phyloP scores from a whole-genome alignment of 2,113 vertebrate species.

The Melanotaenia duboulayi region DNA sequence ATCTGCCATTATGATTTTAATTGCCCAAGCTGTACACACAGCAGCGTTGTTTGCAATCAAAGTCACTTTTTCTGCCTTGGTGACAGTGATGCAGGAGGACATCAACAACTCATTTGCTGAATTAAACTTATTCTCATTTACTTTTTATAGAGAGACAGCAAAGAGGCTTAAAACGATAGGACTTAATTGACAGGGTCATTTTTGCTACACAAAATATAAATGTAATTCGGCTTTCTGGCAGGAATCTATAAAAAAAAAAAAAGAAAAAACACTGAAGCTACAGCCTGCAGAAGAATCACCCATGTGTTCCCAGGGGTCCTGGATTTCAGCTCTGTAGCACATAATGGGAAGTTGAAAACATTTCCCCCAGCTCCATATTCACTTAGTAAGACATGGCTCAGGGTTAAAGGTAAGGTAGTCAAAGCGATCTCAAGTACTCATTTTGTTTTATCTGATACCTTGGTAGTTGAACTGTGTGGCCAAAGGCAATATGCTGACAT shows the following conservation, averaged over 20 bases:
- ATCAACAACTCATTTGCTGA: constrained; percentile 15
- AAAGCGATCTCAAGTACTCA: background rate
- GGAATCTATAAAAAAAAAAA: too few relatives aligned
- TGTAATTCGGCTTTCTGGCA: too few relatives aligned
- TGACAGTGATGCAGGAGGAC: constrained; percentile 33
- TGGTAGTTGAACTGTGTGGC: background rate
- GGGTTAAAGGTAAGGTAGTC: background rate
- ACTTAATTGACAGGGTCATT: background rate
- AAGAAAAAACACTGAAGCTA: background rate
- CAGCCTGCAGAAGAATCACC: background rate
- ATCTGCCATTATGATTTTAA: constrained; percentile 75
- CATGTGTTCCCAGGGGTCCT: too few relatives aligned
- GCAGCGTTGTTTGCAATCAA: constrained; percentile 56
- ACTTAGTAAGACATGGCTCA: background rate
- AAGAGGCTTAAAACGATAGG: background rate
- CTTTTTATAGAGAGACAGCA: constrained; percentile 3
- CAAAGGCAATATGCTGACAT: background rate
- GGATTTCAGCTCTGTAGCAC: background rate
- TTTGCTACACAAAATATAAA: background rate
- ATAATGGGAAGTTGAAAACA: constrained; percentile 9
- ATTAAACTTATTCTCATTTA: constrained; percentile 15
- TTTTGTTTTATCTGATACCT: background rate
- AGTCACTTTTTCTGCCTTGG: constrained; percentile 41
- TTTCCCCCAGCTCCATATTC: background rate
- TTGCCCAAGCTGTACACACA: constrained; percentile 61